Evolutionary conservation across 2,888 invertebrate genomes (phyloP).

Genomic region (Cerastis leucographa): DNA sequence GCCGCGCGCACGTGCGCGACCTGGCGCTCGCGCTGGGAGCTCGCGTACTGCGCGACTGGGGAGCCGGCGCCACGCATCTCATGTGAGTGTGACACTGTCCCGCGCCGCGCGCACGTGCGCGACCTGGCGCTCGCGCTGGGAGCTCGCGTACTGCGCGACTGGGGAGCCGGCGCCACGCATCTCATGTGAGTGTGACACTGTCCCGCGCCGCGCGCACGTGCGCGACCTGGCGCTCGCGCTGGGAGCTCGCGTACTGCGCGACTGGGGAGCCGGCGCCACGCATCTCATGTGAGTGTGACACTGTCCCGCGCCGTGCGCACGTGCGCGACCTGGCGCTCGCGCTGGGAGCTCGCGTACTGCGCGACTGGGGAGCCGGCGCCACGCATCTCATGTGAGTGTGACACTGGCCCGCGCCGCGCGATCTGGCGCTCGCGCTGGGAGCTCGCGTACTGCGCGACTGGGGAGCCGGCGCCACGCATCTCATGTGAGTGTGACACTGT

Average conservation of each 20-base stretch:
- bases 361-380: slow-evolving; percentile 94
- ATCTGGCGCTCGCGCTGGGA: slow-evolving; percentile 93
- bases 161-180: slow-evolving; percentile 95
- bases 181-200: slow-evolving; percentile 91
- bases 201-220: slow-evolving; percentile 93
- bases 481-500: slow-evolving; percentile 91
- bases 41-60: slow-evolving; percentile 94
- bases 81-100: slow-evolving; percentile 91
- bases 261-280: slow-evolving; percentile 94
- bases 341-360: slow-evolving; percentile 95
- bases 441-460: slow-evolving; percentile 95
- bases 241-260: slow-evolving; percentile 94
- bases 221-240: slow-evolving; percentile 92
- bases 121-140: slow-evolving; percentile 94
- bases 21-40: slow-evolving; percentile 95
- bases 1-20: slow-evolving; percentile 91
- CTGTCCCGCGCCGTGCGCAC: slow-evolving; percentile 92
- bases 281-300: slow-evolving; percentile 93
- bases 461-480: slow-evolving; percentile 94
- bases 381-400: slow-evolving; percentile 95
- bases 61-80: slow-evolving; percentile 94
- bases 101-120: slow-evolving; percentile 92
- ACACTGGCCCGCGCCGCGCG: slow-evolving; percentile 92
- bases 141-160: slow-evolving; percentile 94
- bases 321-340: slow-evolving; percentile 92